These are phyloP conservation scores for Chiridota heheva DNA, from an alignment of 35 echinoderm and acorn worm genomes.

Conservation along the genomic window DNA sequence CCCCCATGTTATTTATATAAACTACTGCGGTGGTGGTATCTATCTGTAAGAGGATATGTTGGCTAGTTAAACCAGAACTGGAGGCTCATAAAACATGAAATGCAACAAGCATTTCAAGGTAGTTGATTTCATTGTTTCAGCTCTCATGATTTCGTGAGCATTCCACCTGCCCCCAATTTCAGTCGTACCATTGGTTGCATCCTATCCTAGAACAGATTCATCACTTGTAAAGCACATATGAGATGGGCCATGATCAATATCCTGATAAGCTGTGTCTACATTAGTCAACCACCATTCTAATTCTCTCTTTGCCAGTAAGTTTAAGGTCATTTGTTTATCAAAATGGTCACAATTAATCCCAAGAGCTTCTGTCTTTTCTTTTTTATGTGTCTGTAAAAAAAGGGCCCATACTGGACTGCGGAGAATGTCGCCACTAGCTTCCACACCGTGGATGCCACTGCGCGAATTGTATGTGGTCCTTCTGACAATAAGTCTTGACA, in stretches of 20 bases:
- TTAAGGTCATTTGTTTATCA: neutral
- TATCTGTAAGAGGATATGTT: constrained; percentile 33
- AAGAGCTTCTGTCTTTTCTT: neutral
- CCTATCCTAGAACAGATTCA: constrained; percentile 53
- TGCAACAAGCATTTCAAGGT: constrained; percentile 65
- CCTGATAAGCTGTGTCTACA: neutral
- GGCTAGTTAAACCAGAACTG: neutral
- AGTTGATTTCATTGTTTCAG: constrained; percentile 42
- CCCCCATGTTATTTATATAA: constrained; percentile 74
- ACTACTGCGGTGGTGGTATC: constrained; percentile 66
- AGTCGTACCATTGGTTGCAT: constrained; percentile 16
- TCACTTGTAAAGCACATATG: constrained; percentile 26
- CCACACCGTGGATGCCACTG: neutral
- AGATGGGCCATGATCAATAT: neutral
- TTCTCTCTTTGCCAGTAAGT: constrained; percentile 6
- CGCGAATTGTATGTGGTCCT: neutral
- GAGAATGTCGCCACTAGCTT: constrained; percentile 8
- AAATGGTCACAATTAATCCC: neutral
- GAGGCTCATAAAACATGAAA: constrained; percentile 42
- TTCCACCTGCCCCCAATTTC: constrained; percentile 49
- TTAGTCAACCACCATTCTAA: constrained; percentile 7
- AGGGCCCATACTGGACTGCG: neutral
- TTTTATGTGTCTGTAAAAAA: constrained; percentile 1
- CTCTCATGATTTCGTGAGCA: neutral
- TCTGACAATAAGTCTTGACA: neutral